Evolutionary conservation across 2,797 vertebrate species (phyloP).

Genomic region (Arvicola amphibius): DNA sequence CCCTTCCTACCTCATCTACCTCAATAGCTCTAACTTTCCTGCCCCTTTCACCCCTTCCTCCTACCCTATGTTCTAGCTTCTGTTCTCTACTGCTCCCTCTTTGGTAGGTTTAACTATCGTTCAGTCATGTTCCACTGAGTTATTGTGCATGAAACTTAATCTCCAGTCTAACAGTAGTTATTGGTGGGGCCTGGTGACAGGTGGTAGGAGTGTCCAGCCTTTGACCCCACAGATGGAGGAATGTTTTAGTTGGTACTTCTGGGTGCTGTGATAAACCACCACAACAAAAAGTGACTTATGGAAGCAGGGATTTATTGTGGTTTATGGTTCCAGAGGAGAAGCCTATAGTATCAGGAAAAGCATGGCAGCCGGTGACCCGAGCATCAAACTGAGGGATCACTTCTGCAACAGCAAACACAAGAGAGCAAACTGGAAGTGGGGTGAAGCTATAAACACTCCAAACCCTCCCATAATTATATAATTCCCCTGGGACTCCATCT

Average conservation of each 20-base stretch:
- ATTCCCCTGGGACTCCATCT: no score
- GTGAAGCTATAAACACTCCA: not conserved
- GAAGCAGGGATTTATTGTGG: not conserved
- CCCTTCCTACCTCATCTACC: no score
- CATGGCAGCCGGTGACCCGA: not conserved
- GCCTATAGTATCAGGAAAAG: not conserved
- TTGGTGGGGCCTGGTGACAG: not conserved
- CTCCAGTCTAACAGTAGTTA: not conserved
- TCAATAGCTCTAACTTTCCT: not conserved
- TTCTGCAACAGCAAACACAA: not conserved
- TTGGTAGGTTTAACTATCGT: not conserved
- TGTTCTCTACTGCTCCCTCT: not conserved
- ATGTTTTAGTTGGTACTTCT: no score
- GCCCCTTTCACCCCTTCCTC: not conserved
- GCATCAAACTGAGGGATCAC: no score
- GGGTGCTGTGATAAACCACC: not conserved
- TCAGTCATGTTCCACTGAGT: no score
- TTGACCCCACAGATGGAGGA: no score
- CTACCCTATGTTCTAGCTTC: not conserved
- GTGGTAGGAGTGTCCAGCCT: not conserved
- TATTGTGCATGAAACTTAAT: not conserved
- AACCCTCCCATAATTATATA: not conserved
- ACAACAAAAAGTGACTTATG: not conserved
- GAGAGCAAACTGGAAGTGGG: not conserved
- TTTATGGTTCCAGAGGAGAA: no score